These are phyloP conservation scores for Rhagophthalmus giganteus DNA, from an alignment of 2,888 invertebrate genomes.

Conservation along the genomic window DNA sequence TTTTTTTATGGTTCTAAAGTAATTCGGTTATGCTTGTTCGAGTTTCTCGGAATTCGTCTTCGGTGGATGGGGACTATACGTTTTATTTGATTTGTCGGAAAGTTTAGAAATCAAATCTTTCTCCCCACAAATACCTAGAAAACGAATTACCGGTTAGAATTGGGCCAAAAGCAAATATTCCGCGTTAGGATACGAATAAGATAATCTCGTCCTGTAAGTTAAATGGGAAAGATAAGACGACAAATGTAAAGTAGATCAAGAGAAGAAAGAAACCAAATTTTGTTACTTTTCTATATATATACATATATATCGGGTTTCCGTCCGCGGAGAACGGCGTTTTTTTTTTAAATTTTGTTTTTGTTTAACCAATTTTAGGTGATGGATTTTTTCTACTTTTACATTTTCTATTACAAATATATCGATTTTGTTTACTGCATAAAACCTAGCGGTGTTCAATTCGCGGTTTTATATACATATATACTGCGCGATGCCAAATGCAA, in stretches of 20 bases:
- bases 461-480: constrained; percentile 7
- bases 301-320: not conserved
- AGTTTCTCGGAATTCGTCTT: not conserved
- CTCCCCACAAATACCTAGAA: no score
- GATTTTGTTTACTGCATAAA: constrained; percentile 10
- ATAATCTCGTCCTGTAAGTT: constrained; percentile 11
- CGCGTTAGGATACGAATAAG: constrained; percentile 6
- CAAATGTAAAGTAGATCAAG: constrained; percentile 26
- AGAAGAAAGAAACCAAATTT: constrained; percentile 9
- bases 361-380: not conserved
- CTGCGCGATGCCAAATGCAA: constrained; percentile 19
- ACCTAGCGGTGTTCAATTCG: constrained; percentile 23
- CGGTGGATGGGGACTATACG: no score
- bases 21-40: not conserved
- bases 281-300: no score
- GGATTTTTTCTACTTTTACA: not conserved
- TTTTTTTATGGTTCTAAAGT: not conserved
- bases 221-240: constrained; percentile 25
- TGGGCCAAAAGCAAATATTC: constrained; percentile 1
- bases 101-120: no score
- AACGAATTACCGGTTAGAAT: not conserved
- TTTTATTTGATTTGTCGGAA: not conserved
- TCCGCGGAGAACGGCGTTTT: not conserved
- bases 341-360: not conserved
- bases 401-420: constrained; percentile 6